A percentile compares a stretch with the other conserved stretches of the same genome.
These are phyloP conservation scores for Ciconia boyciana DNA, from an alignment of 2,113 vertebrate species.

Conservation along the genomic window DNA sequence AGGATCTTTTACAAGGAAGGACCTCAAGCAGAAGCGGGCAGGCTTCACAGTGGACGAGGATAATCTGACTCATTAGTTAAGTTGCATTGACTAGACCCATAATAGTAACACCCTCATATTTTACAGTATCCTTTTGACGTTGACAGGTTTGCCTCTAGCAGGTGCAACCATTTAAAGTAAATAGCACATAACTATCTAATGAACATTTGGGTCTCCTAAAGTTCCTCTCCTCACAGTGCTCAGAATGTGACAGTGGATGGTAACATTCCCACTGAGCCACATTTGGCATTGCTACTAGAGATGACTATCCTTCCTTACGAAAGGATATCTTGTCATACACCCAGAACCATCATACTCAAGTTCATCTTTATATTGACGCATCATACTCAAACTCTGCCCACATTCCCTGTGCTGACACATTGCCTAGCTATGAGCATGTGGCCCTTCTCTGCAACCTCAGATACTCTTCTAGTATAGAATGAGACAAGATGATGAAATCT, in stretches of 20 bases:
- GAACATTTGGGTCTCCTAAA: neutral
- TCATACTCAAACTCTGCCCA: neutral
- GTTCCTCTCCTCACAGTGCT: neutral
- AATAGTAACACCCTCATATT: neutral
- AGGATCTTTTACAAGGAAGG: neutral
- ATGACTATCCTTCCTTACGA: neutral
- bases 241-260: neutral
- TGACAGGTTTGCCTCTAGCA: neutral
- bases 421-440: no score
- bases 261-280: neutral
- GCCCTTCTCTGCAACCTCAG: neutral
- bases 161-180: neutral
- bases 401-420: accelerated
- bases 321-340: neutral
- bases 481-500: neutral
- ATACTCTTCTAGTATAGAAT: neutral
- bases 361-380: neutral
- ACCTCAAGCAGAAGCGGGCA: neutral
- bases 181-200: neutral
- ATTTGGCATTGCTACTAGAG: neutral
- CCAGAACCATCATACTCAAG: neutral
- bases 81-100: neutral
- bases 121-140: neutral
- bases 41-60: neutral
- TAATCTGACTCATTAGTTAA: neutral